phyloP scores from a whole-genome alignment of 2,797 vertebrate species.

The Carduelis carduelis region DNA sequence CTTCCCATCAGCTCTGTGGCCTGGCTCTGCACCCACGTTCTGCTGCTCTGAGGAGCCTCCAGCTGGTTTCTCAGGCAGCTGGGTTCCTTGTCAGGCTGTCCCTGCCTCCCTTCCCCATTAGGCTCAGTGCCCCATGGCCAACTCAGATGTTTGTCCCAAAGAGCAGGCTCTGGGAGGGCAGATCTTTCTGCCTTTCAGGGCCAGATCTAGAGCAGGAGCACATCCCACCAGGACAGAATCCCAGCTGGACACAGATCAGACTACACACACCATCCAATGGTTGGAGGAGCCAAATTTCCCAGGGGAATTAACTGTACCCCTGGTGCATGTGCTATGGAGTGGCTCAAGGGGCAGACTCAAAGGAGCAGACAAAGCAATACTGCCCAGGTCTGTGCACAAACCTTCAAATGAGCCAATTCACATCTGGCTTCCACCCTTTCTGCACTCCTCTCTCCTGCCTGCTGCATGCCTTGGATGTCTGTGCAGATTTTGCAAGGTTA shows the following conservation, averaged over 20 bases:
- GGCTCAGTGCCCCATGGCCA: background rate
- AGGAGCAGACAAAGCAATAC: background rate
- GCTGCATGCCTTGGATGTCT: background rate
- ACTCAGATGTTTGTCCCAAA: background rate
- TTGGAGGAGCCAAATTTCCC: background rate
- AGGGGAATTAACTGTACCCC: background rate
- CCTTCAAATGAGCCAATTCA: background rate
- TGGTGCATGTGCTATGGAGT: background rate
- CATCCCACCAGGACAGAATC: background rate
- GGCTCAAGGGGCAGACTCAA: background rate
- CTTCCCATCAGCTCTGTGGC: background rate
- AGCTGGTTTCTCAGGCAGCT: background rate
- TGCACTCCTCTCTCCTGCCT: background rate
- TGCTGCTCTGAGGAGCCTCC: background rate
- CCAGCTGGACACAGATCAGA: background rate
- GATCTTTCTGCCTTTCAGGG: background rate
- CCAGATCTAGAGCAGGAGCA: background rate
- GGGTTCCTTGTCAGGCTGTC: background rate
- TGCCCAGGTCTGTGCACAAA: background rate
- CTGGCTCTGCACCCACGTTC: background rate
- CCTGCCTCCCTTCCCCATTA: background rate
- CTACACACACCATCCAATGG: background rate
- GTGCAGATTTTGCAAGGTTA: background rate
- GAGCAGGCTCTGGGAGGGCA: background rate
- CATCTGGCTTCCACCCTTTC: slow-evolving; percentile 20